Percentiles rank a stretch among this genome's conserved stretches.
phyloP scores from a whole-genome alignment of 2,113 vertebrate genomes.

The Grammomys surdaster region DNA sequence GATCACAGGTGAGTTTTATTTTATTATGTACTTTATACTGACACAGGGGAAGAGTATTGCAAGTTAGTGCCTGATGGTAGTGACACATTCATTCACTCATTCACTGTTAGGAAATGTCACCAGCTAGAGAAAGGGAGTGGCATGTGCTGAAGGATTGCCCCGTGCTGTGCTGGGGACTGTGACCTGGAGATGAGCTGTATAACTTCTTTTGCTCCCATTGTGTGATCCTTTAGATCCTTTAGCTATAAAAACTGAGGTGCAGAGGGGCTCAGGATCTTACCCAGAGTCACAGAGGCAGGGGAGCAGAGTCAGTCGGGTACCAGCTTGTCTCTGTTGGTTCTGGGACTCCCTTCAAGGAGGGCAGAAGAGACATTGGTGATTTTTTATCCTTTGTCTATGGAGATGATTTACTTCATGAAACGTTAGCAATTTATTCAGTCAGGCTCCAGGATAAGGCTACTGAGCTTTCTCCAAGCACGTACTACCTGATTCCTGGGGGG shows the following conservation, averaged over 20 bases:
- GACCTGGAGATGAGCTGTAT: background rate
- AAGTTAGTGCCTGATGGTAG: background rate
- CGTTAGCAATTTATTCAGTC: background rate
- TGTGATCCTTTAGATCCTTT: background rate
- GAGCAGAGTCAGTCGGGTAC: background rate
- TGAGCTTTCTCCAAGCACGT: background rate
- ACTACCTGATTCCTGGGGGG: background rate
- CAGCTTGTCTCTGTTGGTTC: background rate
- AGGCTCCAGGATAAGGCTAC: conserved; percentile 39
- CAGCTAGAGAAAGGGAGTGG: background rate
- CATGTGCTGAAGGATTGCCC: background rate
- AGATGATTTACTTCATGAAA: background rate
- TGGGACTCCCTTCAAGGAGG: background rate
- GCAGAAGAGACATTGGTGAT: background rate
- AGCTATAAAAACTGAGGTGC: background rate
- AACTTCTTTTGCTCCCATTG: background rate
- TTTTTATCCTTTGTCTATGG: background rate
- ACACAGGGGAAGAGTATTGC: background rate
- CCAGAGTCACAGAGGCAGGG: background rate
- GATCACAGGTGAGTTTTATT: background rate
- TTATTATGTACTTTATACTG: background rate
- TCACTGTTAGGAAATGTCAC: background rate
- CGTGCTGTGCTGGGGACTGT: background rate
- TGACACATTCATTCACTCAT: background rate
- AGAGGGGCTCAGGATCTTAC: background rate